phyloP scores from a whole-genome alignment of 2,888 invertebrate species.

The Rotaria macrura region DNA sequence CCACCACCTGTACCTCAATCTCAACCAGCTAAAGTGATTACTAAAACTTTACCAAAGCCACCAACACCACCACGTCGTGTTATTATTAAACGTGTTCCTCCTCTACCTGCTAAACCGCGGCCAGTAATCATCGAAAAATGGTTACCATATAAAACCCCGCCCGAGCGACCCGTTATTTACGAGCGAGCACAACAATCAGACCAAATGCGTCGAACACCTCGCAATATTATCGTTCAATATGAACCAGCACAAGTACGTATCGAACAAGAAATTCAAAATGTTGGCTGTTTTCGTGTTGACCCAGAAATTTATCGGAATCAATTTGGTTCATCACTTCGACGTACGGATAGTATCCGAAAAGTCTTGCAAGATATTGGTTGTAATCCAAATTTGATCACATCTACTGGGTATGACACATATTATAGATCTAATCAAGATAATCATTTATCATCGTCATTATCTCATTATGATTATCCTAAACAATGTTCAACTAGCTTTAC shows the following conservation, averaged over 20 bases:
- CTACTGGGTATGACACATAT: not conserved
- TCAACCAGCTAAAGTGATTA: not conserved
- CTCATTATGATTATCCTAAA: not conserved
- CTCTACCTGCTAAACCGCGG: constrained; percentile 9
- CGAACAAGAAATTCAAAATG: not conserved
- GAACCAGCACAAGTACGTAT: not conserved
- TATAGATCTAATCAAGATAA: not conserved
- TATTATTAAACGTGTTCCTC: constrained; percentile 12
- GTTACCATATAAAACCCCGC: constrained; percentile 5
- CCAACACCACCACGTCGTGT: constrained; percentile 15
- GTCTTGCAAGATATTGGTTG: not conserved
- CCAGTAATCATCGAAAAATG: constrained; percentile 5
- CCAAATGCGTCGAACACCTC: not conserved
- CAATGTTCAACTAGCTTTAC: not conserved
- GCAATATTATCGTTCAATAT: constrained; percentile 3
- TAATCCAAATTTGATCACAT: not conserved
- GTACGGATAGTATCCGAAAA: not conserved
- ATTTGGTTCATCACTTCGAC: not conserved
- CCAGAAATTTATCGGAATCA: not conserved
- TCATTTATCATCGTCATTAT: not conserved
- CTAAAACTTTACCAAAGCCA: not conserved
- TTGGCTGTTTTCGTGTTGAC: constrained; percentile 3
- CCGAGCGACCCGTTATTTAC: not conserved
- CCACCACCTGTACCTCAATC: not conserved
- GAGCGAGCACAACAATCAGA: not conserved